Evolutionary conservation across 2,888 invertebrate species (phyloP).

Genomic region (Athripsodes cinereus): DNA sequence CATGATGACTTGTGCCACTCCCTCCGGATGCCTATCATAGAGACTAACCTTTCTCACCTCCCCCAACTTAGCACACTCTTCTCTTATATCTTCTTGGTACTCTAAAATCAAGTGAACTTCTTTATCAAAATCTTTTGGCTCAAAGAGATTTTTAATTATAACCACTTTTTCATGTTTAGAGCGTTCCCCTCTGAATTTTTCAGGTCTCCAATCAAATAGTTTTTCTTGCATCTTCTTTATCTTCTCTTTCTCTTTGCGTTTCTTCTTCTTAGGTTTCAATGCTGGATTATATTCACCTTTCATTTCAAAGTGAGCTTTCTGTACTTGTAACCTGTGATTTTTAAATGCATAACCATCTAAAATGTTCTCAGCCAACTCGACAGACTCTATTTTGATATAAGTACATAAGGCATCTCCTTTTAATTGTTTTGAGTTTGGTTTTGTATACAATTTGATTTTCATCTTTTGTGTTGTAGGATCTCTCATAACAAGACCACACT

Average conservation of each 20-base stretch:
- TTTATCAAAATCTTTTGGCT: conserved; percentile 80
- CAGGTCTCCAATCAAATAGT: conserved; percentile 95
- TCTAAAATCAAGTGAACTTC: conserved; percentile 86
- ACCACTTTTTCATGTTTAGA: conserved; percentile 86
- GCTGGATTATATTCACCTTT: conserved; percentile 92
- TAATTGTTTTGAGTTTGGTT: conserved; percentile 66
- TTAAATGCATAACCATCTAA: conserved; percentile 81
- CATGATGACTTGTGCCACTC: conserved; percentile 90
- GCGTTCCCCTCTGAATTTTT: conserved; percentile 79
- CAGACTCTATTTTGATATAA: conserved; percentile 95
- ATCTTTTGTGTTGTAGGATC: conserved; percentile 73
- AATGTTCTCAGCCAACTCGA: conserved; percentile 84
- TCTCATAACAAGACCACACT: conserved; percentile 91
- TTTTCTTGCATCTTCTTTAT: conserved; percentile 88
- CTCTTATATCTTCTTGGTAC: conserved; percentile 83
- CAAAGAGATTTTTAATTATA: conserved; percentile 90
- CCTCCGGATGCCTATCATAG: conserved; percentile 91
- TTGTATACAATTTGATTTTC: conserved; percentile 89
- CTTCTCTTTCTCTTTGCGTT: conserved; percentile 85
- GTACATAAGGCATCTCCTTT: conserved; percentile 98
- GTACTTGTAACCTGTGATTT: conserved; percentile 78
- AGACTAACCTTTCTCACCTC: conserved; percentile 85
- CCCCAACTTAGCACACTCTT: conserved; percentile 87
- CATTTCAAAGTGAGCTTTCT: conserved; percentile 89
- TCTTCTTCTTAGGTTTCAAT: conserved; percentile 84